phyloP scores from a whole-genome alignment of 2,113 vertebrate genomes.

The Pterocles orientalis region DNA sequence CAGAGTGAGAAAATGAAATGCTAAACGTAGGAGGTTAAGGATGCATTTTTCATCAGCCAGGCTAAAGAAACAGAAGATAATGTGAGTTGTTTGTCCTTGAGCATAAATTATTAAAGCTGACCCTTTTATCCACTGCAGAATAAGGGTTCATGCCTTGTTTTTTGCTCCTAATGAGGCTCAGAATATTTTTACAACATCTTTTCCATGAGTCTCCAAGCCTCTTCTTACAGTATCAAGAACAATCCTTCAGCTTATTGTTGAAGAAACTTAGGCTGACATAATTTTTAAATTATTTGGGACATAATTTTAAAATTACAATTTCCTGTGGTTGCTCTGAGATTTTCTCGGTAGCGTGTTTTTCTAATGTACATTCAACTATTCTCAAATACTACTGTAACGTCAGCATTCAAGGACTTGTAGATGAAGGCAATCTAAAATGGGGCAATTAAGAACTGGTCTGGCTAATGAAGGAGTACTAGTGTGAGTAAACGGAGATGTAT shows the following conservation, averaged over 20 bases:
- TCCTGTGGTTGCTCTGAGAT: neutral
- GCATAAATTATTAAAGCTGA: neutral
- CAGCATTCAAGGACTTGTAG: neutral
- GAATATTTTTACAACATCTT: neutral
- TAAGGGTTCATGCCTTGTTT: neutral
- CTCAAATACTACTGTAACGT: neutral
- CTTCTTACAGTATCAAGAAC: neutral
- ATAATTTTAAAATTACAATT: neutral
- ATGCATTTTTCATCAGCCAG: neutral
- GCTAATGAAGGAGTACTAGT: neutral
- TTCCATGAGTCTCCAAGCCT: neutral
- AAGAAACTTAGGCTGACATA: neutral
- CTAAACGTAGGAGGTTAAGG: neutral
- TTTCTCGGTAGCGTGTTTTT: neutral
- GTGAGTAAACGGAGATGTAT: neutral
- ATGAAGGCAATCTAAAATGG: neutral
- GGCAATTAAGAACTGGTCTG: neutral
- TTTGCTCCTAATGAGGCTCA: neutral
- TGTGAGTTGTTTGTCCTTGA: neutral
- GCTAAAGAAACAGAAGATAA: neutral
- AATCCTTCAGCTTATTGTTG: neutral
- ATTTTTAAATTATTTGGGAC: neutral
- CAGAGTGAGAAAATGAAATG: neutral
- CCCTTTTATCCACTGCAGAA: neutral
- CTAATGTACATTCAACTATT: neutral